These are phyloP conservation scores for Brachionus koreanus DNA, from an alignment of 1,140 invertebrate species.

Conservation along the genomic window DNA sequence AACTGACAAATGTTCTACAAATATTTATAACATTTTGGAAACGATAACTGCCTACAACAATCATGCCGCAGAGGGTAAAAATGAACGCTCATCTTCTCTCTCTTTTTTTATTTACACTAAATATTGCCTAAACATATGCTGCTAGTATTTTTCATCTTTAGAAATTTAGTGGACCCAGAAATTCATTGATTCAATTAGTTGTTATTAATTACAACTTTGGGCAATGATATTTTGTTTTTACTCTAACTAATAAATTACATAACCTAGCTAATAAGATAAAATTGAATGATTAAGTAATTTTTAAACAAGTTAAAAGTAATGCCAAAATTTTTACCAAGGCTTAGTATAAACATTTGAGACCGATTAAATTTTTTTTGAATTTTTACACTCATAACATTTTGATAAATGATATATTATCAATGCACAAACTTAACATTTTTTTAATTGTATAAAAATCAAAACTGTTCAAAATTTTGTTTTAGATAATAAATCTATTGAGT, in stretches of 20 bases:
- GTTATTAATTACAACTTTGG: background rate
- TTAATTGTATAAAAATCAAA: too few species aligned
- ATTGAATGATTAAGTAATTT: background rate
- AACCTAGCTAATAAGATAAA: background rate
- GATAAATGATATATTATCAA: too few species aligned
- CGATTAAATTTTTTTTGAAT: too few species aligned
- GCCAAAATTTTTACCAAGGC: background rate
- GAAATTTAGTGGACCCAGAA: background rate
- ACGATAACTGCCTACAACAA: background rate
- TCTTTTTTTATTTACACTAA: background rate
- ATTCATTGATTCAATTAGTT: background rate
- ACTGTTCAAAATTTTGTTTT: too few species aligned
- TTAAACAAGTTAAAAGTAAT: background rate
- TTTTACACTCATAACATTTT: too few species aligned
- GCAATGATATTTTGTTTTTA: slow-evolving; percentile 4
- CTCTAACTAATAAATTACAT: background rate
- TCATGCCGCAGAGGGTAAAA: background rate
- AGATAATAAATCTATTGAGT: too few species aligned
- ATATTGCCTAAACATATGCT: background rate
- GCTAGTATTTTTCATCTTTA: background rate
- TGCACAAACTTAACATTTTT: too few species aligned
- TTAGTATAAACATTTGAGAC: background rate
- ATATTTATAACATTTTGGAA: background rate
- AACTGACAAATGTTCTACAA: background rate
- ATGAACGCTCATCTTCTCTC: background rate